A percentile compares a stretch with the other conserved stretches of the same genome.
These are phyloP conservation scores for Trachelus troglodyta DNA, from an alignment of 2,888 invertebrate species.

Conservation along the genomic window DNA sequence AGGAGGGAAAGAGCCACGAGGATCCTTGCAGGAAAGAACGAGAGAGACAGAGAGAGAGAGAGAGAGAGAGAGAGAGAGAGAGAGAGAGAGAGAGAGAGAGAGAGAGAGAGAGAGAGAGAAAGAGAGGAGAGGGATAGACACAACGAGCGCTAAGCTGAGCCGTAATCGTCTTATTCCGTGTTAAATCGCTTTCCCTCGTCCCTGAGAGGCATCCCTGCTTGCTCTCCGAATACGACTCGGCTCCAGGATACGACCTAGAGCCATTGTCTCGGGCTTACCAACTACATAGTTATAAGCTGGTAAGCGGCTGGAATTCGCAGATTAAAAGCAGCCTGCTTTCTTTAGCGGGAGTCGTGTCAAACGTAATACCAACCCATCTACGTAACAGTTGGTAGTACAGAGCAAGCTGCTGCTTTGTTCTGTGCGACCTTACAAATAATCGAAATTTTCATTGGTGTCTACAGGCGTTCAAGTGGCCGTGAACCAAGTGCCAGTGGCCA, in stretches of 20 bases:
- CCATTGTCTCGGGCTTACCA: conserved; percentile 51
- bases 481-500: too few relatives aligned
- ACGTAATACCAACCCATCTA: not conserved
- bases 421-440: not conserved
- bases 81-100: too few relatives aligned
- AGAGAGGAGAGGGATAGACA: conserved; percentile 18
- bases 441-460: not conserved
- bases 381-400: not conserved
- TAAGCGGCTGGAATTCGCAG: conserved; percentile 39
- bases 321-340: conserved; percentile 38
- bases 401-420: not conserved
- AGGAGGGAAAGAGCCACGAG: not conserved
- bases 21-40: not conserved
- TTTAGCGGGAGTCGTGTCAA: conserved; percentile 20
- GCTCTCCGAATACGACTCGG: conserved; percentile 18
- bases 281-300: conserved; percentile 43
- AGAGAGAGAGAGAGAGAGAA: too few relatives aligned
- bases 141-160: conserved; percentile 49
- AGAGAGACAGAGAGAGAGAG: too few relatives aligned
- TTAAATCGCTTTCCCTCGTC: conserved; percentile 50
- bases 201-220: conserved; percentile 1
- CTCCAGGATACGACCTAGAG: conserved; percentile 34
- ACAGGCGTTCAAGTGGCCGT: not conserved
- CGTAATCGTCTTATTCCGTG: conserved; percentile 61
- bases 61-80: too few relatives aligned